Evolutionary conservation across 2,888 invertebrate genomes (phyloP).

Genomic region (Caenorhabditis becei): DNA sequence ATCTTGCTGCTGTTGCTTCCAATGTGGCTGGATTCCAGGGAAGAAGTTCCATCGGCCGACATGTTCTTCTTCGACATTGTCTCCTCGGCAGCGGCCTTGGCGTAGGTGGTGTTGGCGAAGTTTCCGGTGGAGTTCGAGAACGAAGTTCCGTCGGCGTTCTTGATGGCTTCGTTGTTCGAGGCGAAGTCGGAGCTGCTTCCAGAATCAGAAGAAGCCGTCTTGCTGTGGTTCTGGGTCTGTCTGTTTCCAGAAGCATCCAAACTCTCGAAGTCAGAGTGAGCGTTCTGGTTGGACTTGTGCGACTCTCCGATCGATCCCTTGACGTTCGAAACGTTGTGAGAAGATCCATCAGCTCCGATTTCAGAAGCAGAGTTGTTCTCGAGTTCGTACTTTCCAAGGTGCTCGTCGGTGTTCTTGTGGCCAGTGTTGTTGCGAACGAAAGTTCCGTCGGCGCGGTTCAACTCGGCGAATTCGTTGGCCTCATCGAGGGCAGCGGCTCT

Average conservation of each 20-base stretch:
- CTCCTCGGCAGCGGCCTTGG: conserved; percentile 35
- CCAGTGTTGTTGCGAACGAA: conserved; percentile 29
- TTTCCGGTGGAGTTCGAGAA: conserved; percentile 37
- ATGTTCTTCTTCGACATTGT: conserved; percentile 28
- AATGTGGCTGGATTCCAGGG: conserved; percentile 30
- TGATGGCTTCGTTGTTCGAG: conserved; percentile 10
- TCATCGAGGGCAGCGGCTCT: conserved; percentile 51
- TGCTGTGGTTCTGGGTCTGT: conserved; percentile 9
- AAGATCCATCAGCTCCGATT: conserved; percentile 41
- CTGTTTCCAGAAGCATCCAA: conserved; percentile 27
- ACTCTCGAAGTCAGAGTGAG: conserved; percentile 11
- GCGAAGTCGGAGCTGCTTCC: conserved; percentile 36
- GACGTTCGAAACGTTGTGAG: conserved; percentile 24
- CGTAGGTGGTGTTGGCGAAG: conserved; percentile 28
- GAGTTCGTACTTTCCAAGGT: conserved; percentile 29
- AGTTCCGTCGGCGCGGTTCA: conserved; percentile 19
- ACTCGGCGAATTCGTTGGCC: conserved; percentile 20
- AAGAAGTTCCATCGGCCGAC: conserved; percentile 44
- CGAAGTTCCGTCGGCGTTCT: conserved; percentile 51
- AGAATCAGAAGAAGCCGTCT: conserved; percentile 37
- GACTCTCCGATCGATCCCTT: conserved; percentile 46
- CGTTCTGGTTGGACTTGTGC: conserved; percentile 18
- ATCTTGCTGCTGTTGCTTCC: conserved; percentile 47
- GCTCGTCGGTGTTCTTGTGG: conserved; percentile 47
- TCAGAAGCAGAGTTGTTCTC: conserved; percentile 10